Evolutionary conservation across 2,888 invertebrate species (phyloP).

Genomic region (Bedellia somnulentella): DNA sequence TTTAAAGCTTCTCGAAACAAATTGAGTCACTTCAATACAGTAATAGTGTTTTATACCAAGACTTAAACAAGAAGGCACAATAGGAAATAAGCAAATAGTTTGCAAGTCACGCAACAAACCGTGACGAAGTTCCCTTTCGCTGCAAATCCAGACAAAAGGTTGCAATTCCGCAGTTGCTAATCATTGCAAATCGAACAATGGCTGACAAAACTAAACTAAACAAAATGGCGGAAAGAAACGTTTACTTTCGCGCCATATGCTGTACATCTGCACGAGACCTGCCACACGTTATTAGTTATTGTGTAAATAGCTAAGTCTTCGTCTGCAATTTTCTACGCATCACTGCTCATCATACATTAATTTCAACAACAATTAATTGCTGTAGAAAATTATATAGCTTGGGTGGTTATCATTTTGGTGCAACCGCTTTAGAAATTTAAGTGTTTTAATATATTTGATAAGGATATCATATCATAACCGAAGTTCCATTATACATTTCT

Average conservation of each 20-base stretch:
- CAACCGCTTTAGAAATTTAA: too few relatives aligned
- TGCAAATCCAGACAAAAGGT: not conserved
- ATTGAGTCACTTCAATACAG: too few relatives aligned
- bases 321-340: conserved; percentile 21
- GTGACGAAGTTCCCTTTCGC: not conserved
- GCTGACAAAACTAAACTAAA: not conserved
- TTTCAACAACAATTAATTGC: too few relatives aligned
- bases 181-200: conserved; percentile 1
- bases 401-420: too few relatives aligned
- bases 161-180: conserved; percentile 2
- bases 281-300: conserved; percentile 8
- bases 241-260: conserved; percentile 26
- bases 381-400: too few relatives aligned
- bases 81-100: too few relatives aligned
- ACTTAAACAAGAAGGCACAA: too few relatives aligned
- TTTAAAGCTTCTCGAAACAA: too few relatives aligned
- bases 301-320: conserved; percentile 1
- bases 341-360: conserved; percentile 15
- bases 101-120: not conserved
- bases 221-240: conserved; percentile 4
- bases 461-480: too few relatives aligned
- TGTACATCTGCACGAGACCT: conserved; percentile 26
- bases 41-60: too few relatives aligned
- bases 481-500: too few relatives aligned
- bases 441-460: too few relatives aligned